Evolutionary conservation across 2,888 invertebrate genomes (phyloP), one percentile per base, ranked within the genome.

Genomic region (Gonocerus acuteangulatus): DNA sequence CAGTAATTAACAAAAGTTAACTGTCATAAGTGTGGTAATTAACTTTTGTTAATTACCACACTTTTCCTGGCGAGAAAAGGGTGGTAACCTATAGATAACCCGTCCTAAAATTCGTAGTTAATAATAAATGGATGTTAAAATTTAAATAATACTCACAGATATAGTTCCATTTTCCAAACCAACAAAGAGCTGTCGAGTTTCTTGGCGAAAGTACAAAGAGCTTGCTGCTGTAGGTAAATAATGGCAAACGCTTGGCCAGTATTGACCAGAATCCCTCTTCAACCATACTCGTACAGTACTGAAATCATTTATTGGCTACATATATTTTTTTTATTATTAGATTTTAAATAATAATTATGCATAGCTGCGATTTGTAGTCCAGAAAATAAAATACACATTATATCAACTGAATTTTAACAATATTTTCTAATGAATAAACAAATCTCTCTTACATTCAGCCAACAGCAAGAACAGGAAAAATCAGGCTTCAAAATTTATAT

Each of bases 201-300:
- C 90, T 44, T 85, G 83, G 66, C 89, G 88, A 74, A 92, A 95
- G 74, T 86, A 86, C 76, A 95, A 81, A 42, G 91, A 85, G 0
- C 93, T 89, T 68, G 93, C 91, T n/a, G 89, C 89, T 57, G 92
- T 92, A 4, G 92, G 88, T 87, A 95, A 89, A 71, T 87, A 89
- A 73, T 95, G 94, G 72, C 96, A 96, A 71, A 99, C 93, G 71
- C 94, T 95, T 0, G 97, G 97, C 97, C 97, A 99, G 74, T 95
- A 99, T 72, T 96, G 95, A 2, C 96, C 97, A 0, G 94, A 94
- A 74, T 97, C 97, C 66, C 97, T 81, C 74, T 95, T 95, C 69
- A 97, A 75, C 94, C 96, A 97, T 67, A 99, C 91, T 74, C 96
- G 81, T 36, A 99, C 86, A 65, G 95, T 95, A 76, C 96, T 96